phyloP scores from a whole-genome alignment of 1,140 invertebrate species.

The Pararge aegeria region DNA sequence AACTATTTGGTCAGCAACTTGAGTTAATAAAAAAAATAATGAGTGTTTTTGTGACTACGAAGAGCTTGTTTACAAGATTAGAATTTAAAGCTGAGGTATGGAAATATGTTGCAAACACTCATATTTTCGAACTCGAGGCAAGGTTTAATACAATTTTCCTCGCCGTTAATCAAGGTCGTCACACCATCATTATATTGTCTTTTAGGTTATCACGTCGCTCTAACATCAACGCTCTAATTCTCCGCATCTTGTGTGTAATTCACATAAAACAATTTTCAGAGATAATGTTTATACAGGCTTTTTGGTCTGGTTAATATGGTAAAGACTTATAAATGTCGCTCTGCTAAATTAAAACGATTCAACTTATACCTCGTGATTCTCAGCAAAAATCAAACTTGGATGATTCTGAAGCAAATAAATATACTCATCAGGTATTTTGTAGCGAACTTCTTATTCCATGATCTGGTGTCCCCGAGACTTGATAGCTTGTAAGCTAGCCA shows the following conservation, averaged over 20 bases:
- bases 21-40: too few species aligned
- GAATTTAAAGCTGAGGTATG: too few species aligned
- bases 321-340: neutral
- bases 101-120: neutral
- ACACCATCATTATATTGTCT: slow-evolving; percentile 27
- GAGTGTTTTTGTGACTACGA: too few species aligned
- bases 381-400: too few species aligned
- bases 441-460: too few species aligned
- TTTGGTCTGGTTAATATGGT: slow-evolving; percentile 15
- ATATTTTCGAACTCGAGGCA: neutral
- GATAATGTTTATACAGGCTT: slow-evolving; percentile 14
- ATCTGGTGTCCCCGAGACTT: too few species aligned
- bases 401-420: too few species aligned
- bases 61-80: too few species aligned
- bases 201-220: slow-evolving; percentile 20
- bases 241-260: slow-evolving; percentile 17
- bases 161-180: slow-evolving; percentile 21
- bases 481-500: too few species aligned
- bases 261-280: slow-evolving; percentile 6
- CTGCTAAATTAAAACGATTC: neutral
- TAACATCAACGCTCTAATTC: slow-evolving; percentile 28
- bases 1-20: too few species aligned
- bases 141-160: neutral
- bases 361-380: too few species aligned
- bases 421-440: too few species aligned